phyloP scores from a whole-genome alignment of 2,113 vertebrate genomes.

The Onychostruthus taczanowskii region DNA sequence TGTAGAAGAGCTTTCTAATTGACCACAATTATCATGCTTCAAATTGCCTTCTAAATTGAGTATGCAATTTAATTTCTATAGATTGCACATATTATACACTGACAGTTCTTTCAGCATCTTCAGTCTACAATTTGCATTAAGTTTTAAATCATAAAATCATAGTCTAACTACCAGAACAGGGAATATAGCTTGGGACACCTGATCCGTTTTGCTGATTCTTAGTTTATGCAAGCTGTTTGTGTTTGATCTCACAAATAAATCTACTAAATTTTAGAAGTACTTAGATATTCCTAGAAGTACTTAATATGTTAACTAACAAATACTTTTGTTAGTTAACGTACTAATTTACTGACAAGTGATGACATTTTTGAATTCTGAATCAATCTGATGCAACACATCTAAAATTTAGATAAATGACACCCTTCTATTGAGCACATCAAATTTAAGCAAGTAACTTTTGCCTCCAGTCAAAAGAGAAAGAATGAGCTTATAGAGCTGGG shows the following conservation, averaged over 20 bases:
- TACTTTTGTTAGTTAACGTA: not conserved
- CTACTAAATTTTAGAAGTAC: not conserved
- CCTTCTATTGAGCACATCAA: not conserved
- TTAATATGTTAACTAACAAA: not conserved
- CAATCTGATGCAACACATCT: not conserved
- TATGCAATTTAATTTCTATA: not conserved
- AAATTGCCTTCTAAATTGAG: slow-evolving; percentile 29
- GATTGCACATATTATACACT: not conserved
- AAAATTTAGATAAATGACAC: not conserved
- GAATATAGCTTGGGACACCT: not conserved
- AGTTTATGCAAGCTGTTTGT: not conserved
- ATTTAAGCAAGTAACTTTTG: not conserved
- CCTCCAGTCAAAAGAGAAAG: not conserved
- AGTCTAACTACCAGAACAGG: not conserved
- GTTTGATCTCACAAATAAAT: not conserved
- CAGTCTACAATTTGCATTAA: not conserved
- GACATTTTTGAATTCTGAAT: not conserved
- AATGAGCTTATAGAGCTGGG: not conserved
- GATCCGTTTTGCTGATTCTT: not conserved
- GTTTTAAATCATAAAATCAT: not conserved
- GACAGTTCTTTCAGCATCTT: not conserved
- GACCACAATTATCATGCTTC: not conserved
- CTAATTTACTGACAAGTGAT: not conserved
- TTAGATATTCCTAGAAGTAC: not conserved
- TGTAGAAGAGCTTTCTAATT: not conserved